Percentiles rank a stretch among this genome's conserved stretches.
Evolutionary conservation across 2,888 invertebrate genomes (phyloP).

Genomic region (Tachina fera): DNA sequence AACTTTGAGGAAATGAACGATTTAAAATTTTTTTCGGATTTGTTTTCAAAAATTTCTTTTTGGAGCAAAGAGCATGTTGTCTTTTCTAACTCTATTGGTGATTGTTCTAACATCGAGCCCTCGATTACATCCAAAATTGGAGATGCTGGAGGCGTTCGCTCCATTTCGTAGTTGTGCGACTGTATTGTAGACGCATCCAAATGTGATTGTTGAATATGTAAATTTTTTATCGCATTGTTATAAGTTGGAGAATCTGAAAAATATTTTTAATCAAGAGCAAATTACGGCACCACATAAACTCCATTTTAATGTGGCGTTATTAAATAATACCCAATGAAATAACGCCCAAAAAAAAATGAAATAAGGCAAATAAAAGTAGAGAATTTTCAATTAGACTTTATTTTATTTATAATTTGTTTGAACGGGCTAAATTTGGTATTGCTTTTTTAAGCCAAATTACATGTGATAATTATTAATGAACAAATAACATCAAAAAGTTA

Average conservation of each 20-base stretch:
- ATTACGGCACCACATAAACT: not conserved
- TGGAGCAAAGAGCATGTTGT: conserved; percentile 27
- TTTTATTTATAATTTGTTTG: too few species aligned
- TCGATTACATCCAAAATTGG: conserved; percentile 80
- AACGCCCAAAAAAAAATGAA: too few species aligned
- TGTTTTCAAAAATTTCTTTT: conserved; percentile 63
- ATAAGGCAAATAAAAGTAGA: too few species aligned
- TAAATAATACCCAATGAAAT: too few species aligned
- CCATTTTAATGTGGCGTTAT: too few species aligned
- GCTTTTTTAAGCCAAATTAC: too few species aligned
- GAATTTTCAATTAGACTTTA: too few species aligned
- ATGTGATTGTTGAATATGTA: conserved; percentile 36
- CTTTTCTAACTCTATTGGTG: conserved; percentile 53
- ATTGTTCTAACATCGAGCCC: conserved; percentile 70
- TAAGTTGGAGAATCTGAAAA: conserved; percentile 75
- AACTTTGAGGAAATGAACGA: conserved; percentile 57
- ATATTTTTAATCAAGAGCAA: conserved; percentile 1
- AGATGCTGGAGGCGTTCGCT: conserved; percentile 73
- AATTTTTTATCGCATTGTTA: conserved; percentile 75
- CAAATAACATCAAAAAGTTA: too few species aligned
- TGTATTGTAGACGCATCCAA: conserved; percentile 48
- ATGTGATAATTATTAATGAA: too few species aligned
- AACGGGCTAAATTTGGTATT: too few species aligned
- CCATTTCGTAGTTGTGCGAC: conserved; percentile 61
- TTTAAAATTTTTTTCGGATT: conserved; percentile 67